Conservation (phyloP, 1,140 invertebrate genomes). For the Onthophagus taurus region DNA sequence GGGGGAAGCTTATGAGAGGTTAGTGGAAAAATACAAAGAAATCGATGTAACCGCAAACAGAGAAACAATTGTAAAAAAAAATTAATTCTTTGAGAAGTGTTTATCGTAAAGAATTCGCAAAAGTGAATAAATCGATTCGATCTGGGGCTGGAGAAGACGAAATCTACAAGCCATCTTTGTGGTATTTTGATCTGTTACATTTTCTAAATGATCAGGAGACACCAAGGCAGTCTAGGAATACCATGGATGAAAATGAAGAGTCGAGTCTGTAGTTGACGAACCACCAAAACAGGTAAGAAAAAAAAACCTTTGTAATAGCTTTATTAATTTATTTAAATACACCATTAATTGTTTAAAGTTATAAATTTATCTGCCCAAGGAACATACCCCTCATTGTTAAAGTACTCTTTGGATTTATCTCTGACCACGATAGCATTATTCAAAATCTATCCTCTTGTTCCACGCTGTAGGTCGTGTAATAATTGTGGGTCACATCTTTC, state of each 20-base stretch:
- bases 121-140: conserved; percentile 24
- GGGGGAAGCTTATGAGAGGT: conserved; percentile 22
- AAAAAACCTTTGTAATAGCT: neutral
- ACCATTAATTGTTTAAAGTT: conserved; percentile 5
- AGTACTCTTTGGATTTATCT: conserved; percentile 14
- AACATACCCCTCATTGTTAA: conserved; percentile 15
- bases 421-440: conserved; percentile 9
- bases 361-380: conserved; percentile 15
- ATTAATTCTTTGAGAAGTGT: conserved; percentile 6
- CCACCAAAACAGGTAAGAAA: neutral
- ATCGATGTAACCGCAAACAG: conserved; percentile 17
- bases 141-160: conserved; percentile 23
- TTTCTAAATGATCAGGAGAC: conserved; percentile 24
- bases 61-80: conserved; percentile 6
- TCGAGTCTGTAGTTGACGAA: neutral
- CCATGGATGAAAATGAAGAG: neutral
- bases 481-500: conserved; percentile 10
- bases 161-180: conserved; percentile 26
- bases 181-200: conserved; percentile 27
- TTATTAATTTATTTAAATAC: conserved; percentile 1
- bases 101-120: conserved; percentile 21
- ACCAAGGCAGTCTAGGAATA: conserved; percentile 3
- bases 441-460: conserved; percentile 10
- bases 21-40: conserved; percentile 27
- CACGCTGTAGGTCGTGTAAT: conserved; percentile 8